phyloP scores from a whole-genome alignment of 2,113 vertebrate genomes.

The Canis aureus region DNA sequence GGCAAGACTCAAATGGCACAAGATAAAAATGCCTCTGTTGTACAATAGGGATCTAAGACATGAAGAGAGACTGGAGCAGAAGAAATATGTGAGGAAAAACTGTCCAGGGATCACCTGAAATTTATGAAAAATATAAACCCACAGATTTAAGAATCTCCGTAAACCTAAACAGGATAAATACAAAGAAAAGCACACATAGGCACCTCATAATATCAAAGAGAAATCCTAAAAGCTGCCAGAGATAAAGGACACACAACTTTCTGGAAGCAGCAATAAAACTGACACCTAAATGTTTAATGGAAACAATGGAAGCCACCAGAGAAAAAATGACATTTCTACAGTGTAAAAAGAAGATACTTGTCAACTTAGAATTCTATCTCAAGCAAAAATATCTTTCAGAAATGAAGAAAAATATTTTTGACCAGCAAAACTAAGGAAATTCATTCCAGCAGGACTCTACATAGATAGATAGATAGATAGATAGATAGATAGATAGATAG shows the following conservation, averaged over 20 bases:
- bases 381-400: neutral
- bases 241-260: neutral
- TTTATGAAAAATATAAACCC: neutral
- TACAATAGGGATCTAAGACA: neutral
- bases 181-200: neutral
- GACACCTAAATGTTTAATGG: neutral
- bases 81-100: neutral
- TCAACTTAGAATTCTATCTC: neutral
- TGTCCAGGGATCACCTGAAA: neutral
- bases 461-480: neutral
- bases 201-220: neutral
- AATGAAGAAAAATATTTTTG: neutral
- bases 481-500: neutral
- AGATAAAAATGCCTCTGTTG: neutral
- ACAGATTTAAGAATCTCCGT: constrained; percentile 4
- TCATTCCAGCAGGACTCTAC: neutral
- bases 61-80: neutral
- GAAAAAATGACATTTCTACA: neutral
- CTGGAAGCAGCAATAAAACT: neutral
- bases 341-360: neutral
- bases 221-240: neutral
- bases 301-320: neutral
- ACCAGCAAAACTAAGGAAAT: neutral
- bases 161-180: neutral
- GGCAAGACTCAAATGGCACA: neutral